Evolutionary conservation across 2,888 invertebrate genomes (phyloP).

Genomic region (Phragmatobia fuliginosa): DNA sequence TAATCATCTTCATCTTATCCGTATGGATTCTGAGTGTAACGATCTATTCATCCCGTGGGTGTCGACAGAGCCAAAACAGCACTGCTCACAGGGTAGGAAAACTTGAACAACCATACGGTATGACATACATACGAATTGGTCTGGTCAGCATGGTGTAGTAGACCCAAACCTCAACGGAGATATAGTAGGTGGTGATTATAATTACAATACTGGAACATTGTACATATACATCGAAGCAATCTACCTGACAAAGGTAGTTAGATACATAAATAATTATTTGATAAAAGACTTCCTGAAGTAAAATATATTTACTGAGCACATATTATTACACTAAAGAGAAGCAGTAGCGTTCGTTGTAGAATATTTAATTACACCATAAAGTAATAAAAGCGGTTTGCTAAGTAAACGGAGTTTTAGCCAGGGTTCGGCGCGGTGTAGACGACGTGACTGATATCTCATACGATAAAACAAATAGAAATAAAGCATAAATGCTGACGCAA

Average conservation of each 20-base stretch:
- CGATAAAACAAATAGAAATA: conserved; percentile 52
- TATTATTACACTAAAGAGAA: conserved; percentile 2
- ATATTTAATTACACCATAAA: conserved; percentile 60
- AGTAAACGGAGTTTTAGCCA: conserved; percentile 56
- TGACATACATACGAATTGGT: no score
- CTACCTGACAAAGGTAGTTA: not conserved
- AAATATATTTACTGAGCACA: conserved; percentile 3
- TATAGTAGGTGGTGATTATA: no score
- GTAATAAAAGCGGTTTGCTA: conserved; percentile 57
- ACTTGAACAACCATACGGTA: no score
- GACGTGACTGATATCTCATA: conserved; percentile 68
- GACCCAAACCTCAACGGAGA: no score
- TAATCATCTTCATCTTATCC: no score
- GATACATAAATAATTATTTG: not conserved
- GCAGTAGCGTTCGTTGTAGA: conserved; percentile 14
- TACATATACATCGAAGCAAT: not conserved
- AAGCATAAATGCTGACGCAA: conserved; percentile 50
- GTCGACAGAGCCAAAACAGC: no score
- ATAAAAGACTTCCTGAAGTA: not conserved
- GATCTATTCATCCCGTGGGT: no score
- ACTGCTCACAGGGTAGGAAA: no score
- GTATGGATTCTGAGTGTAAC: no score
- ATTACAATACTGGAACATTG: no score
- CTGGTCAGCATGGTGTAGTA: no score
- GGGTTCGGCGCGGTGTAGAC: conserved; percentile 29